These are phyloP conservation scores for Timema podura DNA, from an alignment of 2,888 invertebrate genomes.

Conservation along the genomic window DNA sequence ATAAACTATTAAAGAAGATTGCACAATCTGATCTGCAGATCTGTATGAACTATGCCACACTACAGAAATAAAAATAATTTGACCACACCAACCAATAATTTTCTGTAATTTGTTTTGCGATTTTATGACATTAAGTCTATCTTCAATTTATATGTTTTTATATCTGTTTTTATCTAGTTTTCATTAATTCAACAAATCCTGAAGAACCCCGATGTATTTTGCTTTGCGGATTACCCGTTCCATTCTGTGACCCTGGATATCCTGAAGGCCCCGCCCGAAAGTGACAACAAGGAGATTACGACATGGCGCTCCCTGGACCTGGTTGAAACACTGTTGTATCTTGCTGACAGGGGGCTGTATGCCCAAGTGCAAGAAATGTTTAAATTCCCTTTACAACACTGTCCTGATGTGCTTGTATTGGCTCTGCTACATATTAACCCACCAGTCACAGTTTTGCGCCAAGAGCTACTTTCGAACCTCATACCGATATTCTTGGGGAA, in stretches of 20 bases:
- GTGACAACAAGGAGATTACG: constrained; percentile 87
- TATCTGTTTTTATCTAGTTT: constrained; percentile 50
- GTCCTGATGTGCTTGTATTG: constrained; percentile 90
- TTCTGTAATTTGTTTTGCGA: too few species aligned
- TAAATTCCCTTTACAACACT: constrained; percentile 86
- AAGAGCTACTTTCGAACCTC: constrained; percentile 80
- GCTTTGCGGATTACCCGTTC: constrained; percentile 88
- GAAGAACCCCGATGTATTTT: constrained; percentile 89
- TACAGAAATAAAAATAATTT: too few species aligned
- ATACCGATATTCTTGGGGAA: constrained; percentile 92
- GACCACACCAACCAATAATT: too few species aligned
- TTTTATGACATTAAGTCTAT: too few species aligned
- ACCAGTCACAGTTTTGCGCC: constrained; percentile 71
- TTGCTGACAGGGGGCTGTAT: constrained; percentile 85
- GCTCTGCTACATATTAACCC: constrained; percentile 84
- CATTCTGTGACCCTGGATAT: constrained; percentile 82
- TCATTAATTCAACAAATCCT: constrained; percentile 82
- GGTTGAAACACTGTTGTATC: constrained; percentile 78
- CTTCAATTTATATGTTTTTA: too few species aligned
- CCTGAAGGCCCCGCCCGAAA: constrained; percentile 90
- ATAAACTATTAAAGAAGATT: too few species aligned
- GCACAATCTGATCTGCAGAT: too few species aligned
- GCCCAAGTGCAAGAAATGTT: constrained; percentile 81
- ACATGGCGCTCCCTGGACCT: constrained; percentile 93
- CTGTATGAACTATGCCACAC: too few species aligned